Conservation (phyloP, 2,113 vertebrate species). For the Orcinus orca region DNA sequence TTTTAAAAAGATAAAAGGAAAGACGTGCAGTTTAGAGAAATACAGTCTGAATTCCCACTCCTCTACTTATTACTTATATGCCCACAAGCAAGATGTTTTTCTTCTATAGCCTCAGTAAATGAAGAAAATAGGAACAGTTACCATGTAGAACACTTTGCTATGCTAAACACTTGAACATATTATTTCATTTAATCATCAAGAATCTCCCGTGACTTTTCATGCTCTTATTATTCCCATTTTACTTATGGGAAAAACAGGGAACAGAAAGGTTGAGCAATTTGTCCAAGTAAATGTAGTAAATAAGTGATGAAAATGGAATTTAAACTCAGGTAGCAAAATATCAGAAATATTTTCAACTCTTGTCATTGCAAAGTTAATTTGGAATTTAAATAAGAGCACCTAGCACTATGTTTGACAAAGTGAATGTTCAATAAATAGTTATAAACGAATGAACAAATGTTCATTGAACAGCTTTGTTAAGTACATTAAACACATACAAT, state of each 20-base stretch:
- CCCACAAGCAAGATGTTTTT: not conserved
- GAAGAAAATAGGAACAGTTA: not conserved
- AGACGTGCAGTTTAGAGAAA: not conserved
- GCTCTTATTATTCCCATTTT: not conserved
- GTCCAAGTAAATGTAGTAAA: not conserved
- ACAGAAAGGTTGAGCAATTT: not conserved
- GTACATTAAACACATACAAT: not conserved
- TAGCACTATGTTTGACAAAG: not conserved
- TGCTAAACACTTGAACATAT: not conserved
- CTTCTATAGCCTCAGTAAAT: not conserved
- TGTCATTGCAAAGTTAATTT: not conserved
- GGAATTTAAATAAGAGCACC: constrained; percentile 1
- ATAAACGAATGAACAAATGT: not conserved
- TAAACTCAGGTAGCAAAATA: not conserved
- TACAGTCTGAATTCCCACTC: not conserved
- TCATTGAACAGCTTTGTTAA: not conserved
- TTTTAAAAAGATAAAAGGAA: not conserved
- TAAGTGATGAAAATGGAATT: not conserved
- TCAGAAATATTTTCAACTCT: not conserved
- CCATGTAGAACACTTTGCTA: not conserved
- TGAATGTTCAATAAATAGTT: constrained; percentile 11
- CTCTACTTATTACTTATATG: not conserved
- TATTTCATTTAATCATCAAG: not conserved
- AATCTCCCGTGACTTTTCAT: not conserved
- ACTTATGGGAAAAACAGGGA: not conserved